A percentile compares a stretch with the other conserved stretches of the same genome.
These are phyloP conservation scores for Drosophila engyochracea DNA, from an alignment of 2,888 invertebrate species.

Conservation along the genomic window DNA sequence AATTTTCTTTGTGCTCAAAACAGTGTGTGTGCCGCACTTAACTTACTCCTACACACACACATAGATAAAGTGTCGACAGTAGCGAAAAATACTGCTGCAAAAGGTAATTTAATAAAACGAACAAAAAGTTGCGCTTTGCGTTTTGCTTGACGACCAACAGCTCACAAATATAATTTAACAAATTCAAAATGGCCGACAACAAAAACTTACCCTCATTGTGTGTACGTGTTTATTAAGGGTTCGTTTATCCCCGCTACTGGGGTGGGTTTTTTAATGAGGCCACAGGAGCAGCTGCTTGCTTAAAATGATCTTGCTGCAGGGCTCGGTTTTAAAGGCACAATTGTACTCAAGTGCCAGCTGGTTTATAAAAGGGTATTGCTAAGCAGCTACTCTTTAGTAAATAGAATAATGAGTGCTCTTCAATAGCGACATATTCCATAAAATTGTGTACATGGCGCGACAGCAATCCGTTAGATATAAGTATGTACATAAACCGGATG, in stretches of 20 bases:
- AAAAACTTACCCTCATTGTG: conserved; percentile 65
- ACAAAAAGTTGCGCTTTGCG: conserved; percentile 26
- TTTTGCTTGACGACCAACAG: conserved; percentile 25
- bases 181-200: conserved; percentile 76
- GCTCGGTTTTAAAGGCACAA: conserved; percentile 22
- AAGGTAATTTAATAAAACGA: conserved; percentile 25
- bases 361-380: neutral
- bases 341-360: conserved; percentile 27
- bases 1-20: neutral
- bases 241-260: conserved; percentile 44
- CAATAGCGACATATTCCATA: conserved; percentile 37
- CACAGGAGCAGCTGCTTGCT: conserved; percentile 43
- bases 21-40: conserved; percentile 17
- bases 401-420: conserved; percentile 10
- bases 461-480: conserved; percentile 31
- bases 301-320: conserved; percentile 15
- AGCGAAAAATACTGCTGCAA: conserved; percentile 12
- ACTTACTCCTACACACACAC: neutral
- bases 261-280: conserved; percentile 63
- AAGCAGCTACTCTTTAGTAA: neutral
- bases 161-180: conserved; percentile 44
- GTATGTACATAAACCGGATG: conserved; percentile 12
- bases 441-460: conserved; percentile 13
- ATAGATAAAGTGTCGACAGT: neutral
- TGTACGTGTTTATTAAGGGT: conserved; percentile 58